A percentile compares a stretch with the other conserved stretches of the same genome.
Evolutionary conservation across 2,888 invertebrate species (phyloP).

Genomic region (Drosophila infuscata): DNA sequence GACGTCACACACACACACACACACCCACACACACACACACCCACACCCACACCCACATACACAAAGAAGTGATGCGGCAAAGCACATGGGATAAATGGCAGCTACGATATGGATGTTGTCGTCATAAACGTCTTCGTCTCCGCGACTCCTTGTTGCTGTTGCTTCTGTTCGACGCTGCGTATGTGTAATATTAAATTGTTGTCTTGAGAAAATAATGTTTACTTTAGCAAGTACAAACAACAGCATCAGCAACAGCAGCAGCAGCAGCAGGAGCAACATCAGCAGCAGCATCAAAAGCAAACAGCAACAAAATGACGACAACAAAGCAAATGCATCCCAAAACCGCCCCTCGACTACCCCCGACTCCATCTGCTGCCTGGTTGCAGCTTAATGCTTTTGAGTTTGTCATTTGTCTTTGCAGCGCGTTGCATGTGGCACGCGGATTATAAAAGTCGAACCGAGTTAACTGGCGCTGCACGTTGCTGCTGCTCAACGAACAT

Average conservation of each 20-base stretch:
- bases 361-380: not conserved
- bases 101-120: conserved; percentile 51
- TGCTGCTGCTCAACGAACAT: conserved; percentile 29
- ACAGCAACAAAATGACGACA: conserved; percentile 1
- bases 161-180: conserved; percentile 51
- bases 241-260: conserved; percentile 23
- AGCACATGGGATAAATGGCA: conserved; percentile 45
- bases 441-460: conserved; percentile 78
- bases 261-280: conserved; percentile 15
- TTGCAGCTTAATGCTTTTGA: conserved; percentile 75
- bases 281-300: conserved; percentile 40
- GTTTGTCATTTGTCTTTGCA: conserved; percentile 76
- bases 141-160: conserved; percentile 8
- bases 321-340: not conserved
- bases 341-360: not conserved
- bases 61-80: conserved; percentile 1
- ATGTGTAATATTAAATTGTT: conserved; percentile 78
- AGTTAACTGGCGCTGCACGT: conserved; percentile 61
- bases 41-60: not conserved
- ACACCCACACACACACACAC: no score
- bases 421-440: conserved; percentile 66
- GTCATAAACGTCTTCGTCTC: conserved; percentile 53
- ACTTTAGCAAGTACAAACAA: conserved; percentile 64
- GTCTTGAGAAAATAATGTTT: conserved; percentile 77
- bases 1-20: conserved; percentile 2